Base-by-base conservation (phyloP, 2,113 vertebrate species). In the Xenopus laevis region DNA sequence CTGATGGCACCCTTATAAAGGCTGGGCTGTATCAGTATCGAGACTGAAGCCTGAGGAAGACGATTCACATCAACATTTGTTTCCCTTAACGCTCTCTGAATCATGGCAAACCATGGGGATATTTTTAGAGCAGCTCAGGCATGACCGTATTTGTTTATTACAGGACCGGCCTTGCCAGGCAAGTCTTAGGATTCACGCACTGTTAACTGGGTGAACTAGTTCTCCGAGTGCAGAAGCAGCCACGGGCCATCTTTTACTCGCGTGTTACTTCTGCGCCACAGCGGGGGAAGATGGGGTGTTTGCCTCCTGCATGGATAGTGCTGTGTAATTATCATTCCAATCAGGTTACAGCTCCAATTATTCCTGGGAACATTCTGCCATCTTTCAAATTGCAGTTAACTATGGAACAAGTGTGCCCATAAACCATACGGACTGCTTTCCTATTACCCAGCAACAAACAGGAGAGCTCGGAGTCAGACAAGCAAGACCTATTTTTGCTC, bases 281-380 rank as follows among this genome's bases (percentile, higher is more conserved):
- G 15, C 47, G 11, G 12, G 47, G 53, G 17, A 55, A n/a, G 53
- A 16, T 55, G 17, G 47, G 53, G 53, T 55, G 53, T 50, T 16
- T 55, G 17, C 9, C 17, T 55, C 16, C 8, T 55, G 13, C 9
- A 23, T 23, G 17, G 18, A 47, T 66, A 40, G n/a, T 10, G 21
- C 30, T 7, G 17, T 55, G 44, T 62, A 73, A 73, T 73, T 73
- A 66, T 53, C 63, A 73, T 73, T 66, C 71, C 63, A 17, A 58
- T 45, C 52, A 3, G 0, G 15, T 71, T 71, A 71, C 58, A 7
- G 46, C 18, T 33, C 30, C 21, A 58, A 45, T 72, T 58, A n/a
- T 17, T 40, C 15, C 18, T 63, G 30, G 23, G 46, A 64, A 64
- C 30, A 23, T 60, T 60, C 20, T 18, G 52, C 40, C 63, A 63